Conservation (phyloP, 2,797 vertebrate genomes). For the Myotis myotis region DNA sequence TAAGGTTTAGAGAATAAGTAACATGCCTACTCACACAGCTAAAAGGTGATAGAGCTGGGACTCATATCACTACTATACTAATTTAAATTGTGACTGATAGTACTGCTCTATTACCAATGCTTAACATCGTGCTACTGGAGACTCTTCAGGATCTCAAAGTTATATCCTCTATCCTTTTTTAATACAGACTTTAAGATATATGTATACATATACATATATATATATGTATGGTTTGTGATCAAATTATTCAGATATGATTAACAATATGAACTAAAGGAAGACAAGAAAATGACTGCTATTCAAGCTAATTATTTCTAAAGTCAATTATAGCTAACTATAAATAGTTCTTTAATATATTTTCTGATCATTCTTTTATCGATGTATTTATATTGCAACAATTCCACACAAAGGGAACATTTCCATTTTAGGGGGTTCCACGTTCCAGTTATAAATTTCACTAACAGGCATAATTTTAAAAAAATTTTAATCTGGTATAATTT, state of each 20-base stretch:
- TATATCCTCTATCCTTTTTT: neutral
- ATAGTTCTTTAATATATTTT: neutral
- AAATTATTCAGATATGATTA: constrained; percentile 5
- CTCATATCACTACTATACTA: neutral
- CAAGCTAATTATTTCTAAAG: neutral
- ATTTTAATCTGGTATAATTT: constrained; percentile 20
- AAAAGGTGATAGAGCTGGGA: neutral
- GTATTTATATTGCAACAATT: neutral
- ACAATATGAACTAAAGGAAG: constrained; percentile 7
- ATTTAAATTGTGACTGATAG: neutral
- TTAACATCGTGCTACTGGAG: neutral
- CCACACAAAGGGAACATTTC: neutral
- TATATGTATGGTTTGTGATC: neutral
- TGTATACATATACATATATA: neutral
- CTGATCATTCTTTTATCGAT: neutral
- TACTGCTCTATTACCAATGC: neutral
- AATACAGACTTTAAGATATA: neutral
- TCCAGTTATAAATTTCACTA: constrained; percentile 4
- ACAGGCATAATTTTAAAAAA: neutral
- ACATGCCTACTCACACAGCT: neutral
- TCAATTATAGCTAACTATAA: neutral
- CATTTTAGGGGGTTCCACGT: constrained; percentile 3
- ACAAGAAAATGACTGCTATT: constrained; percentile 20
- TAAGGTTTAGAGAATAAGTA: constrained; percentile 14
- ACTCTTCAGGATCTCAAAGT: neutral